A percentile compares a stretch with the other conserved stretches of the same genome.
These are phyloP conservation scores for Perca fluviatilis DNA, from an alignment of 2,113 vertebrate genomes.

Conservation along the genomic window DNA sequence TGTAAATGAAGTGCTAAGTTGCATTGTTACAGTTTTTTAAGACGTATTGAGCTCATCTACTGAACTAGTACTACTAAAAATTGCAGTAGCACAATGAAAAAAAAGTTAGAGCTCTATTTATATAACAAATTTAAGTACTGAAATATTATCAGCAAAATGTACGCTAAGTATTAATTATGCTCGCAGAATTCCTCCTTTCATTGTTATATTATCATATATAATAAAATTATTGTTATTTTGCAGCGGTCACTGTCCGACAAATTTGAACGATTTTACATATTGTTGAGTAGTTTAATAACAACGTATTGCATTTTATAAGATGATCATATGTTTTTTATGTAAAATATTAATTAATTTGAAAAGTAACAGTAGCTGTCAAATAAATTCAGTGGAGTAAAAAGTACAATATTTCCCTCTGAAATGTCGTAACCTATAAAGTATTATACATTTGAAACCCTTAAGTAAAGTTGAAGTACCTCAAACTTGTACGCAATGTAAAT, in stretches of 20 bases:
- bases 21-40: not conserved
- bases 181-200: not conserved
- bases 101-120: not conserved
- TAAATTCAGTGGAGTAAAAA: not conserved
- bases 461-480: not conserved
- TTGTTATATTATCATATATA: not conserved
- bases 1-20: not conserved
- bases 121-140: not conserved
- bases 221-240: not conserved
- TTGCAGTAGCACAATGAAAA: not conserved
- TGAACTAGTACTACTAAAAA: conserved; percentile 1
- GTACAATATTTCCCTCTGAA: not conserved
- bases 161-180: not conserved
- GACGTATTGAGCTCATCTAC: not conserved
- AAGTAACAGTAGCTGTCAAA: not conserved
- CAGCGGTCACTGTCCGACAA: not conserved
- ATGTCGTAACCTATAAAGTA: not conserved
- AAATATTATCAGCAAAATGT: not conserved
- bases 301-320: not conserved
- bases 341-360: not conserved
- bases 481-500: not conserved
- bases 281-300: not conserved
- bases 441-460: not conserved
- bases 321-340: not conserved
- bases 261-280: not conserved